phyloP scores from a whole-genome alignment of 2,888 invertebrate genomes.

The Phortica magna region DNA sequence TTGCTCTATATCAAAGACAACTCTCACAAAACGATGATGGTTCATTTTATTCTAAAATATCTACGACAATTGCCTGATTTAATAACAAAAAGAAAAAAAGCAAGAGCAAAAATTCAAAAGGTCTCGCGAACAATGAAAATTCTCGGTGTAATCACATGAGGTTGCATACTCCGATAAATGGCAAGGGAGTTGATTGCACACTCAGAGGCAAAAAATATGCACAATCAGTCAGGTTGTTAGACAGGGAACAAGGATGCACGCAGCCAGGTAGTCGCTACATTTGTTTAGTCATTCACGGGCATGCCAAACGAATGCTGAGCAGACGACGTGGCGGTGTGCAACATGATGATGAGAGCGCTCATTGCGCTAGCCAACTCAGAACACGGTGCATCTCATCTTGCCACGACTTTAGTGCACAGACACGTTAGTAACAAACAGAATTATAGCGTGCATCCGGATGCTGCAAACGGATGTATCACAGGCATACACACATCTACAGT shows the following conservation, averaged over 20 bases:
- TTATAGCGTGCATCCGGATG: conserved; percentile 66
- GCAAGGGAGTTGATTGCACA: conserved; percentile 19
- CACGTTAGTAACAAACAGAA: conserved; percentile 62
- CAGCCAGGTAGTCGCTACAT: conserved; percentile 48
- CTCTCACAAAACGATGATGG: no score
- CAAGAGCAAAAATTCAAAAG: neutral
- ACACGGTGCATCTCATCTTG: no score
- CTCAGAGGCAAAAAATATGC: conserved; percentile 57
- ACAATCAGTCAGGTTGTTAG: conserved; percentile 36
- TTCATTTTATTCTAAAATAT: no score
- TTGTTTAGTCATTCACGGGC: conserved; percentile 46
- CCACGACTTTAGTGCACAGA: neutral
- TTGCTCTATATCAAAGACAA: no score
- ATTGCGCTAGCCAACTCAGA: conserved; percentile 26
- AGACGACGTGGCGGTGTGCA: neutral
- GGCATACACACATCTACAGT: conserved; percentile 35
- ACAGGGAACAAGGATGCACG: conserved; percentile 22
- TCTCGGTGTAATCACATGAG: neutral
- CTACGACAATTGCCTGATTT: no score
- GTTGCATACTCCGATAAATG: neutral
- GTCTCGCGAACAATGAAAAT: neutral
- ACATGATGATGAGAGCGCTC: conserved; percentile 60
- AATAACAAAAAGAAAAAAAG: no score
- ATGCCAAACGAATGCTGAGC: conserved; percentile 23
- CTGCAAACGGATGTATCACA: conserved; percentile 68